Base-by-base conservation (phyloP, 2,113 vertebrate genomes). In the Spilogale gracilis region DNA sequence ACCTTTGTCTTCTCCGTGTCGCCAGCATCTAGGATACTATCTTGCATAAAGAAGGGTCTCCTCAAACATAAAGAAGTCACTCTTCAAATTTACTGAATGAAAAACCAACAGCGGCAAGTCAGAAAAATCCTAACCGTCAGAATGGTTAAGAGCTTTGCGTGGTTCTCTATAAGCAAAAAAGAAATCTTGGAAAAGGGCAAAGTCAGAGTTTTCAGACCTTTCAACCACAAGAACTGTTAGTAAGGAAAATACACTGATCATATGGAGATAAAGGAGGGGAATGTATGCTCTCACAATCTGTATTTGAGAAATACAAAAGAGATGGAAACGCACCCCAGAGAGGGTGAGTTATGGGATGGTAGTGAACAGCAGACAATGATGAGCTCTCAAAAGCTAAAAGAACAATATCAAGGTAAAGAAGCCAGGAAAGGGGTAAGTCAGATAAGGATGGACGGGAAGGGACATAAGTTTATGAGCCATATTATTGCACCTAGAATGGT, bases 1-100 rank as follows among this genome's bases (percentile, higher is more conserved):
- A 11, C 21, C 11, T 83, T 25, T 17, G 11, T 38, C 48, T 79
- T 69, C 65, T 91, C 43, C 54, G 8, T 48, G 91, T 67, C 25
- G 9, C 50, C 30, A 89, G 60, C n/a, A 54, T 27, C 27, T 2
- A 65, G 13, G 11, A 73, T 18, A 60, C 25, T 58, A 13, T 60
- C 79, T 73, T 88, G 48, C 58, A 71, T 86, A 52, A 91, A 60
- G 52, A 89, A 93, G 11, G 5, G 27, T 30, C 48, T 90, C 65
- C 38, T 43, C 14, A 90, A 92, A 87, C 67, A 27, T 78, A 52
- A 89, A 58, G 58, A 89, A 90, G 11, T 3, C 32, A 45, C 21
- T 90, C 60, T 32, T 43, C 14, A 80, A 92, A 43, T 87, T 92
- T 87, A 50, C 17, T 78, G 48, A 94, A 84, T 92, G 17, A 84